Conservation (phyloP, 2,888 invertebrate genomes). For the Drosophila anomelani region DNA sequence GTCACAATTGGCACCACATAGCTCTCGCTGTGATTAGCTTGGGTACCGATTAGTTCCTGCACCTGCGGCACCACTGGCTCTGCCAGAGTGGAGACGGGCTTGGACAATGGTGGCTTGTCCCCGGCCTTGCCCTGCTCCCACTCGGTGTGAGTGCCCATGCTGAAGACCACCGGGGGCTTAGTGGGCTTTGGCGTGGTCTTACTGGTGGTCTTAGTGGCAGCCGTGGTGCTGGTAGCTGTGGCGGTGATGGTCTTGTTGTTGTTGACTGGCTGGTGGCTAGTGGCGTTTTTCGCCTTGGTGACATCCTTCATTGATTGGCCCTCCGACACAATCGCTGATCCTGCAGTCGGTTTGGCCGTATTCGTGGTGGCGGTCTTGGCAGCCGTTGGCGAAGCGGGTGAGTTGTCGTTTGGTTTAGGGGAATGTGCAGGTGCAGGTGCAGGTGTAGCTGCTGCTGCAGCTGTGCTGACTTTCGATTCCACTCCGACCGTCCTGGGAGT, state of each 20-base stretch:
- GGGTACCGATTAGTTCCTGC: constrained; percentile 66
- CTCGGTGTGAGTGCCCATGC: constrained; percentile 76
- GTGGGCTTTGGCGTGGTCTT: constrained; percentile 83
- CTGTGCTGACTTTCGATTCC: not conserved
- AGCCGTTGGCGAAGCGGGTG: not conserved
- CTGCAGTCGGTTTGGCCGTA: constrained; percentile 11
- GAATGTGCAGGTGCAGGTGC: not conserved
- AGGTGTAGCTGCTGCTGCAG: not conserved
- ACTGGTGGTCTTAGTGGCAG: constrained; percentile 61
- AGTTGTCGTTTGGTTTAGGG: not conserved
- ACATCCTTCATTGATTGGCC: constrained; percentile 29
- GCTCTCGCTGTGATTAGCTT: constrained; percentile 85
- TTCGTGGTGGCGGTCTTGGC: not conserved
- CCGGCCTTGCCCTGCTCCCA: constrained; percentile 24
- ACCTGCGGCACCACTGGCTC: constrained; percentile 60
- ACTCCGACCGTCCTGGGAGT: not conserved
- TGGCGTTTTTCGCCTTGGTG: constrained; percentile 52
- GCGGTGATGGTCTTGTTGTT: constrained; percentile 45
- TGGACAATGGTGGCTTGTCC: not conserved
- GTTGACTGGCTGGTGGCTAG: constrained; percentile 16
- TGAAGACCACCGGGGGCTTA: constrained; percentile 86
- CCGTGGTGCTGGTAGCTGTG: constrained; percentile 42
- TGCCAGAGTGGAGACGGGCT: constrained; percentile 11
- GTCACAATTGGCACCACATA: constrained; percentile 91
- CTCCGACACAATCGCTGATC: constrained; percentile 29